Base-by-base conservation (phyloP, 2,888 invertebrate genomes). In the Argyra leucocephala region DNA sequence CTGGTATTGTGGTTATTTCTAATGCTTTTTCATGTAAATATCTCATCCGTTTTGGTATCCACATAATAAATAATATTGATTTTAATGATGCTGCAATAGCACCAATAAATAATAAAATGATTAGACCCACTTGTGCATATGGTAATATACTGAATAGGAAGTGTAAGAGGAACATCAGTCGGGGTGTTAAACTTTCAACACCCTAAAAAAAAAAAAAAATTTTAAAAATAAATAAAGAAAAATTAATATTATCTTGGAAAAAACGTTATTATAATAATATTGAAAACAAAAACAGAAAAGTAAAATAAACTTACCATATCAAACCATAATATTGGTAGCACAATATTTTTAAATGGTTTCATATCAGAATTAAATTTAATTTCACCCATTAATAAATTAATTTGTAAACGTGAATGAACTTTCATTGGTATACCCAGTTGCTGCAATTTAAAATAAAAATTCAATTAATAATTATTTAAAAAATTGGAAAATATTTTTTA, bases 251-350 rank as follows among this genome's bases (percentile, higher is more conserved):
- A n/a, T n/a, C n/a, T n/a, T n/a, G n/a, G 70, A 69, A 67, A 67
- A 64, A 58, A 64, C n/a, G 62, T 62, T 21, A 21, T 21, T 63
- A 64, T 58, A 36, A 63, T 57, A 57, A 23, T n/a, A 67, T 63
- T 57, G 12, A 26, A 24, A 65, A n/a, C 22, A 21, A 62, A 21
- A 24, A 63, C 23, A 64, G 58, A 62, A 59, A 10, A 4, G 21
- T 18, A 26, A 57, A 21, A 5, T 58, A 48, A 64, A 77, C 84
- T 83, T 76, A 88, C 86, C 76, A 90, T 74, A 72, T 90, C 86
- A 0, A 87, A 75, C 90, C 91, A 90, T 64, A 89, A 81, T 18
- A 91, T 74, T 0, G 91, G 91, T 61, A 91, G 63, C 0, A 85
- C 83, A 66, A 86, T 80, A 66, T 85, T 82, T 69, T 87, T 86